These are phyloP conservation scores for Trachops cirrhosus DNA, from an alignment of 2,797 vertebrate species.

Conservation along the genomic window DNA sequence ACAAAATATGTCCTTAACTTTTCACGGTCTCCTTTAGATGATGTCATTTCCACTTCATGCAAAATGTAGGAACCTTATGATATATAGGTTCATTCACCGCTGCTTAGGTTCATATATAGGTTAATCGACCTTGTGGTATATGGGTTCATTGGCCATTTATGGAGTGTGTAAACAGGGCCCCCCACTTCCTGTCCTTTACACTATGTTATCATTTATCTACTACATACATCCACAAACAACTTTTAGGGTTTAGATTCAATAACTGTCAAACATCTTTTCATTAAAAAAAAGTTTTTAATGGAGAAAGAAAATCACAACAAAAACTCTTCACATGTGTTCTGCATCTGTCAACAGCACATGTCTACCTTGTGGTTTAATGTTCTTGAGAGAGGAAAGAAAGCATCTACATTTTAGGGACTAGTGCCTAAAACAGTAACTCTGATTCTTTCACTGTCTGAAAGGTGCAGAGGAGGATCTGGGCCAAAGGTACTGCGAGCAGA, in stretches of 20 bases:
- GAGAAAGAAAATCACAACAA: constrained; percentile 27
- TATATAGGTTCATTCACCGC: background rate
- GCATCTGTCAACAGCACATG: background rate
- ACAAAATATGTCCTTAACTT: background rate
- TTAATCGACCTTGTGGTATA: background rate
- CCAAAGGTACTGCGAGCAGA: background rate
- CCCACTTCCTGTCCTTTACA: background rate
- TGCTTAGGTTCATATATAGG: background rate
- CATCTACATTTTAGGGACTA: background rate
- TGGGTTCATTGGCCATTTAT: background rate
- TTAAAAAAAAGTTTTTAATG: background rate
- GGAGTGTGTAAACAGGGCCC: background rate
- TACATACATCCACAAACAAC: background rate
- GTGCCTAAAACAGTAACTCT: background rate
- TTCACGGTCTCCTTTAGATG: background rate
- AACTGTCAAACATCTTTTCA: background rate
- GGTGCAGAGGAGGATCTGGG: background rate
- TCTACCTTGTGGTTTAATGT: background rate
- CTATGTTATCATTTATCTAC: background rate
- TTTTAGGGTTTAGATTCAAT: background rate
- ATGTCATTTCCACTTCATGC: background rate
- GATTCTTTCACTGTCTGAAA: background rate
- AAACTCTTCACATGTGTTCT: background rate
- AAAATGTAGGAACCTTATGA: background rate
- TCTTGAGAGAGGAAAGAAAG: background rate